Base-by-base conservation (phyloP, 1,140 invertebrate species). In the Bombus waltoni region DNA sequence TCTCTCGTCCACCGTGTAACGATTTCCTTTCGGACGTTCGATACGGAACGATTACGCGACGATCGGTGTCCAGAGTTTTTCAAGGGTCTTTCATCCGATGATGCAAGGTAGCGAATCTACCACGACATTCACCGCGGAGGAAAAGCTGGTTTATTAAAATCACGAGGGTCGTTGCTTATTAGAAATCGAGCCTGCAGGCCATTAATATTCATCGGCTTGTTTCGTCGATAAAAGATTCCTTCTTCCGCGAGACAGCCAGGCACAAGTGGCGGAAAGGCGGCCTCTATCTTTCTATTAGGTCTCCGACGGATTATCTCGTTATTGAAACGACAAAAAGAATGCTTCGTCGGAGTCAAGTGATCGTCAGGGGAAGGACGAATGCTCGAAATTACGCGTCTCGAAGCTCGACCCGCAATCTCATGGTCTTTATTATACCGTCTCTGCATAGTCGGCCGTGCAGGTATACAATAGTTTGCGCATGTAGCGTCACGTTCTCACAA, bases 391-490 rank as follows among this genome's bases (percentile, higher is more conserved):
- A 53, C 47, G 75, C 53, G 83, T 40, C 65, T 66, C 65, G n/a
- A 35, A 15, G 6, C 71, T 78, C 76, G 66, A 86, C 88, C 86
- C 65, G 75, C 87, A 89, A 89, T 89, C 77, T 88, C 65, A 65
- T 22, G 62, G 66, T 40, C 42, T 81, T 81, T 81, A 32, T 81
- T 81, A 32, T 65, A 53, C 47, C 18, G 18, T 53, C 13, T 15
- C 11, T 65, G 62, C 62, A 65, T n/a, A 66, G n/a, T 66, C n/a
- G 62, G n/a, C 5, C 62, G n/a, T 32, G 5, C 18, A 62, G 59
- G 0, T 28, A 62, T n/a, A 62, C 59, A 62, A 66, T 66, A 66
- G 62, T 18, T 66, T 32, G 47, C 47, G 5, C 47, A 8, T 66
- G n/a, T 66, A n/a, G 62, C 15, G 62, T 32, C n/a, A 66, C 62